phyloP scores from a whole-genome alignment of 2,113 vertebrate species.

The Chloropsis hardwickii region DNA sequence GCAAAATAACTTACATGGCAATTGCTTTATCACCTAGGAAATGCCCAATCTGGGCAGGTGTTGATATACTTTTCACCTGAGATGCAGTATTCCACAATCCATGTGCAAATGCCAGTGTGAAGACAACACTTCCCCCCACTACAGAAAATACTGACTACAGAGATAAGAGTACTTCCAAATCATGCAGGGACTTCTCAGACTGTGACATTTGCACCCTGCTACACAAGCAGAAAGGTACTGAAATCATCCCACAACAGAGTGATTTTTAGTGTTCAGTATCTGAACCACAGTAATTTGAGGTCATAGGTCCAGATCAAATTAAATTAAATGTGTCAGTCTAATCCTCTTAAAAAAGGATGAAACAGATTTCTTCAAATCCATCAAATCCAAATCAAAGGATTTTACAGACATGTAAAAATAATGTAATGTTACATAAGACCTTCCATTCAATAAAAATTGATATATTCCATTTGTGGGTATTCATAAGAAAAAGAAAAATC shows the following conservation, averaged over 20 bases:
- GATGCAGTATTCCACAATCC: background rate
- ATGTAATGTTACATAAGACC: background rate
- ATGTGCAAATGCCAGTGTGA: background rate
- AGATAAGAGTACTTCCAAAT: background rate
- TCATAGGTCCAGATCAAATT: background rate
- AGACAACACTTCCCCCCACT: background rate
- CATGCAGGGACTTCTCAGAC: background rate
- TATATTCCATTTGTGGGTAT: background rate
- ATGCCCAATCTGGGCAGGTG: background rate
- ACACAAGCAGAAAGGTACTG: background rate
- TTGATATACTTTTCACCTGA: background rate
- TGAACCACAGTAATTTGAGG: background rate
- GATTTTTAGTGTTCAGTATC: background rate
- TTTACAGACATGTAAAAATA: background rate
- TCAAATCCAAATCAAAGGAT: background rate
- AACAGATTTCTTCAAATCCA: background rate
- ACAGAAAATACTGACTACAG: background rate
- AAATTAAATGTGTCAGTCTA: background rate
- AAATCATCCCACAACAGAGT: accelerated
- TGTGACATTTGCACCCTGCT: background rate
- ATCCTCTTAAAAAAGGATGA: background rate
- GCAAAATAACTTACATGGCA: background rate
- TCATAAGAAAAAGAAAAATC: background rate
- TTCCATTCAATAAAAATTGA: background rate
- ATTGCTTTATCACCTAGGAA: background rate